These are phyloP conservation scores for Rhodophaea formosa DNA, from an alignment of 2,888 invertebrate species.

Conservation along the genomic window DNA sequence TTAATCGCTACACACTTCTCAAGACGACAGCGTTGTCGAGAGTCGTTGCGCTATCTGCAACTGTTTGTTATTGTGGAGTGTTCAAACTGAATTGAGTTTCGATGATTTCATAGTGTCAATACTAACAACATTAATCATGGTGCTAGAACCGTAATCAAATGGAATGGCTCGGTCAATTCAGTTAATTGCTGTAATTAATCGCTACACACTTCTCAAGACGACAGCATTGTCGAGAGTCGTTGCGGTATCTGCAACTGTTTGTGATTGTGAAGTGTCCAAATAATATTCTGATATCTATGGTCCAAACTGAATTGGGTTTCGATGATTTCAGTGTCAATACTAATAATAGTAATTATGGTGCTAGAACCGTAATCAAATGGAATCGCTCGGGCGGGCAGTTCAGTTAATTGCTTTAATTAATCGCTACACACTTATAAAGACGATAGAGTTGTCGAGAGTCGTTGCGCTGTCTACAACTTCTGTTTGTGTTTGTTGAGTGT, in stretches of 20 bases:
- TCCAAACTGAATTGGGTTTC: background rate
- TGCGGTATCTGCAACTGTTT: background rate
- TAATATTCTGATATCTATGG: too few relatives aligned
- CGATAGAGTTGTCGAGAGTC: background rate
- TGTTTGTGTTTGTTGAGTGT: background rate
- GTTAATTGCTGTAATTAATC: constrained; percentile 25
- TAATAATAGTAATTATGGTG: constrained; percentile 22
- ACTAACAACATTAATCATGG: constrained; percentile 20
- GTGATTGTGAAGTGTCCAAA: background rate
- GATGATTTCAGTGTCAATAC: background rate
- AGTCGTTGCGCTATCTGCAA: background rate
- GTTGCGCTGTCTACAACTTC: background rate
- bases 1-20: constrained; percentile 21
- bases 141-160: constrained; percentile 23
- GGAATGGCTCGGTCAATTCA: constrained; percentile 22
- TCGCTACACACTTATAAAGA: constrained; percentile 11
- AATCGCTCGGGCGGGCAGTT: constrained; percentile 24
- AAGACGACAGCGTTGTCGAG: background rate
- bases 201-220: constrained; percentile 9
- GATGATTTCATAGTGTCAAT: background rate
- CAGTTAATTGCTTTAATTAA: constrained; percentile 25
- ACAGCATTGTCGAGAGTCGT: background rate
- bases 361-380: constrained; percentile 22
- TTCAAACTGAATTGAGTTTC: background rate
- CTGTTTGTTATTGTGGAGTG: background rate